Conservation (phyloP, 2,797 vertebrate species). For the Micromesistius poutassou region DNA sequence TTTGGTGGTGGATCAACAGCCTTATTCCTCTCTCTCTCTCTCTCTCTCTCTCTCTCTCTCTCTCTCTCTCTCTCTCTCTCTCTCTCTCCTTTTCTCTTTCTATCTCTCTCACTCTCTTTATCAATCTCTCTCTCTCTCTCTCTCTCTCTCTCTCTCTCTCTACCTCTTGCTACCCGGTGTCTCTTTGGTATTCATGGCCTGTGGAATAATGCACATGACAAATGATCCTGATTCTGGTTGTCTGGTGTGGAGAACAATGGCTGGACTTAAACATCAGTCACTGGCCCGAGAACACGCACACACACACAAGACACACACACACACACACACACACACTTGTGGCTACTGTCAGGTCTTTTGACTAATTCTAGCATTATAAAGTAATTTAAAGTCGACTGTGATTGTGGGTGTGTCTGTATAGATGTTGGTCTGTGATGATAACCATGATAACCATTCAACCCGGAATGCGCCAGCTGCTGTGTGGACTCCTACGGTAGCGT, state of each 20-base stretch:
- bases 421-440: neutral
- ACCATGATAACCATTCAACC: constrained; percentile 27
- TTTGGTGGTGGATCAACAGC: constrained; percentile 55
- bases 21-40: constrained; percentile 17
- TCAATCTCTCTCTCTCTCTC: neutral
- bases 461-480: constrained; percentile 13
- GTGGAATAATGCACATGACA: constrained; percentile 62
- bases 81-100: neutral
- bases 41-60: constrained; percentile 20
- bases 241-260: constrained; percentile 30
- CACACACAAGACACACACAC: constrained; percentile 5
- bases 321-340: constrained; percentile 20
- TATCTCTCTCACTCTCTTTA: constrained; percentile 25
- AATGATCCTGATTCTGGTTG: constrained; percentile 53
- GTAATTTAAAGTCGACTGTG: neutral
- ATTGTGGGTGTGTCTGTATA: constrained; percentile 1
- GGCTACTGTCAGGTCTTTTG: constrained; percentile 24
- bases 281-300: neutral
- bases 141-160: constrained; percentile 15
- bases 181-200: constrained; percentile 60
- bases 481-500: neutral
- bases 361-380: constrained; percentile 20
- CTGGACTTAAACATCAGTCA: neutral
- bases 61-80: no score
- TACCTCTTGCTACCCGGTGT: constrained; percentile 11